Evolutionary conservation across 2,888 invertebrate genomes (phyloP).

Genomic region (Anthrax anthrax): DNA sequence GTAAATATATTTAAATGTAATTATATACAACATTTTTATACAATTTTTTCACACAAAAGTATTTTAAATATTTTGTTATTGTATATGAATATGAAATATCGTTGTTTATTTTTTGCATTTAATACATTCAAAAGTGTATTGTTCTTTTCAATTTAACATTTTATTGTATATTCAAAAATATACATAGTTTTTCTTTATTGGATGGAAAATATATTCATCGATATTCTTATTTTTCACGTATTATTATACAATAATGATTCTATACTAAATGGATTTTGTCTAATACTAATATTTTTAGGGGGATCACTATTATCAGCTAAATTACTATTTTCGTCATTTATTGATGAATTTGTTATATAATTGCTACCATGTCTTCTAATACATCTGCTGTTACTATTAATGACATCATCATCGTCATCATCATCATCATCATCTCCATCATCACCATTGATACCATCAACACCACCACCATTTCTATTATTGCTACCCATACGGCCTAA

Average conservation of each 20-base stretch:
- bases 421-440: conserved; percentile 19
- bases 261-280: conserved; percentile 77
- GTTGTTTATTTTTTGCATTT: no score
- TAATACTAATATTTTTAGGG: conserved; percentile 43
- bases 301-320: conserved; percentile 39
- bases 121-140: no score
- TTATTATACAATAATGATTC: conserved; percentile 63
- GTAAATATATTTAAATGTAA: no score
- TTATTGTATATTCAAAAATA: no score
- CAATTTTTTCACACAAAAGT: no score
- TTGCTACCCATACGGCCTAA: conserved; percentile 23
- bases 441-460: conserved; percentile 20
- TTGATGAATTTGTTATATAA: conserved; percentile 25
- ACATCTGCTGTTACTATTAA: conserved; percentile 11
- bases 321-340: conserved; percentile 29
- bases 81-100: no score
- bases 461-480: conserved; percentile 22
- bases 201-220: no score
- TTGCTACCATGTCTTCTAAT: conserved; percentile 11
- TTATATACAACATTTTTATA: no score
- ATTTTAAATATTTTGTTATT: no score
- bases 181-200: no score
- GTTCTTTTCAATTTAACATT: no score
- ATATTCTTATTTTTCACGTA: conserved; percentile 15
- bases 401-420: conserved; percentile 20